Conservation (phyloP, 2,113 vertebrate species). For the Indicator indicator region DNA sequence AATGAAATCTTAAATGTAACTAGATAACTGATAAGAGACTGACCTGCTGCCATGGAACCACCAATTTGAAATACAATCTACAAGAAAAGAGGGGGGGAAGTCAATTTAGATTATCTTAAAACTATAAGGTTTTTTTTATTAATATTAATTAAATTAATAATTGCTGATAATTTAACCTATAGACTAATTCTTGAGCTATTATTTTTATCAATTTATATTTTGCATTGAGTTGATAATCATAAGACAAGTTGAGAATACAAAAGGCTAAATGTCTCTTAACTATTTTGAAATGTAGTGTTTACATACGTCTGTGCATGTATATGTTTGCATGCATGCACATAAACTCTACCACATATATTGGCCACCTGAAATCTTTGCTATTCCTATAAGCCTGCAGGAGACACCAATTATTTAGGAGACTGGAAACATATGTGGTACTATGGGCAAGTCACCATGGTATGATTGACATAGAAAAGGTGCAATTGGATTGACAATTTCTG, state of each 20-base stretch:
- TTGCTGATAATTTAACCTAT: neutral
- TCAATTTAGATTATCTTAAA: neutral
- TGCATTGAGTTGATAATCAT: neutral
- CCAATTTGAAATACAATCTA: neutral
- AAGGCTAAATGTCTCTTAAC: neutral
- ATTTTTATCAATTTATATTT: neutral
- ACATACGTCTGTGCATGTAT: too few species aligned
- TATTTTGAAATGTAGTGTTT: neutral
- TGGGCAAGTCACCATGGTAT: neutral
- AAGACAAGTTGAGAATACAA: neutral
- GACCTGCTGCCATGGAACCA: neutral
- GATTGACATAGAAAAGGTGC: neutral
- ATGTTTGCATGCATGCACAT: fast-evolving
- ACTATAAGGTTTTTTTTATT: neutral
- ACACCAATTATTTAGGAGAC: neutral
- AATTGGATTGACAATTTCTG: neutral
- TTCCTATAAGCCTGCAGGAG: neutral
- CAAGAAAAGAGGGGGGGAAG: neutral
- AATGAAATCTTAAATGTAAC: neutral
- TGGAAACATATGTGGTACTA: neutral
- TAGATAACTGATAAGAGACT: neutral
- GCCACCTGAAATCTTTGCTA: neutral
- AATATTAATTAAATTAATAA: neutral
- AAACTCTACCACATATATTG: neutral
- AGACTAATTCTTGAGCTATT: neutral